phyloP scores from a whole-genome alignment of 2,113 vertebrate genomes.

The Aphyosemion australe region DNA sequence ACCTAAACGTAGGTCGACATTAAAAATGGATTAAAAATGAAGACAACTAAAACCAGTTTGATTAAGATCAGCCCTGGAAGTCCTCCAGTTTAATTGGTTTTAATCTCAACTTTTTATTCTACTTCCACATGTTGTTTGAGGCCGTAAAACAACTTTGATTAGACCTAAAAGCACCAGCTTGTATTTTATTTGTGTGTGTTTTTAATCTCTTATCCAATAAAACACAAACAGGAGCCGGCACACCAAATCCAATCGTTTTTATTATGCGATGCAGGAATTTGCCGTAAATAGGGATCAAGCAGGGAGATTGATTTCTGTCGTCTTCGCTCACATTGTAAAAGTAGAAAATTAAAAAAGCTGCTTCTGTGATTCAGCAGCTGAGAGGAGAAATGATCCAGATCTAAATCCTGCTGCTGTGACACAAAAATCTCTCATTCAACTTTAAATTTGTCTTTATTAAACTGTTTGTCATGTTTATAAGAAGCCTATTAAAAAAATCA shows the following conservation, averaged over 20 bases:
- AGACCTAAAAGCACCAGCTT: background rate
- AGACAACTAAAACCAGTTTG: too few species aligned
- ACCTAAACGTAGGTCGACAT: too few species aligned
- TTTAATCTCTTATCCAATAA: background rate
- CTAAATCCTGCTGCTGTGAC: too few species aligned
- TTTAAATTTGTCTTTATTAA: too few species aligned
- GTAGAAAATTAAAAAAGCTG: background rate
- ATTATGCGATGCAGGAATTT: background rate
- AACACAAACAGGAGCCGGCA: background rate
- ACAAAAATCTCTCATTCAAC: too few species aligned
- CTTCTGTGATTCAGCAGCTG: background rate
- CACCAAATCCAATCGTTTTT: background rate
- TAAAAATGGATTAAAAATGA: too few species aligned
- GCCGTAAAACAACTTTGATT: background rate
- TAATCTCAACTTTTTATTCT: background rate
- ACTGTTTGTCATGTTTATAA: too few species aligned
- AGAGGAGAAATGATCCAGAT: too few species aligned
- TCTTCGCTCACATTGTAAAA: background rate
- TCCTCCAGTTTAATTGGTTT: background rate
- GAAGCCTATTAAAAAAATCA: too few species aligned
- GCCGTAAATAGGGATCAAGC: background rate
- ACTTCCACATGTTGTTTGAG: background rate
- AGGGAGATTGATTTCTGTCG: background rate
- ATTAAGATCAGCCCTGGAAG: background rate
- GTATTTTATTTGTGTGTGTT: background rate